Base-by-base conservation (phyloP, 2,888 invertebrate species). In the Xanthia togata region DNA sequence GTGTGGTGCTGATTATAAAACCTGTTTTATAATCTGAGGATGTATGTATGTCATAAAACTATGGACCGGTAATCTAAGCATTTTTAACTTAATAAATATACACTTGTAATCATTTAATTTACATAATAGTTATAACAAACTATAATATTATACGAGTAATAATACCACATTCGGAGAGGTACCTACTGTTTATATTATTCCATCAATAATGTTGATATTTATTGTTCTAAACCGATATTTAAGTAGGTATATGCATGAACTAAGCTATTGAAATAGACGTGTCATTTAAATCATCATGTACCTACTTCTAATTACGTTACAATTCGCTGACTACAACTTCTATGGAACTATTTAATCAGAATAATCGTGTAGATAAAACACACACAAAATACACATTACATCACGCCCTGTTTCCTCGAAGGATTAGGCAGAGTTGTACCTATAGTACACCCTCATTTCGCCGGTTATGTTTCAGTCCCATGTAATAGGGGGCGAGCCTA, bases 231-330 rank as follows among this genome's bases (percentile, higher is more conserved):
- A 38, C 2, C 35, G 38, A 71, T 47, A 12, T 71, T 47, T 75
- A 53, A 8, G 6, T 75, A 53, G 2, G 6, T 50, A 50, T 64
- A 68, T 67, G 59, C 68, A 74, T 70, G 31, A 31, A 44, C 31
- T 1, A 9, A 38, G 1, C 23, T n/a, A 74, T 59, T 59, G 17
- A 26, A 44, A 63, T 41, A 72, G 26, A 85, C 77, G 82, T 82
- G 82, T 20, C 59, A 76, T 76, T 82, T 70, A 62, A 47, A 76
- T 76, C 26, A 70, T 11, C 47, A 68, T 20, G 1, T n/a, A 23
- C 8, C 6, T 23, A 26, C 8, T n/a, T n/a, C n/a, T n/a, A n/a
- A n/a, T n/a, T 26, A 53, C 84, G 81, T 74, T 80, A 75, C 8
- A 31, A n/a, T 38, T n/a, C 2, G 76, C 55, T 70, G 80, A 80